phyloP scores from a whole-genome alignment of 2,888 invertebrate species.

The Dugesia japonica region DNA sequence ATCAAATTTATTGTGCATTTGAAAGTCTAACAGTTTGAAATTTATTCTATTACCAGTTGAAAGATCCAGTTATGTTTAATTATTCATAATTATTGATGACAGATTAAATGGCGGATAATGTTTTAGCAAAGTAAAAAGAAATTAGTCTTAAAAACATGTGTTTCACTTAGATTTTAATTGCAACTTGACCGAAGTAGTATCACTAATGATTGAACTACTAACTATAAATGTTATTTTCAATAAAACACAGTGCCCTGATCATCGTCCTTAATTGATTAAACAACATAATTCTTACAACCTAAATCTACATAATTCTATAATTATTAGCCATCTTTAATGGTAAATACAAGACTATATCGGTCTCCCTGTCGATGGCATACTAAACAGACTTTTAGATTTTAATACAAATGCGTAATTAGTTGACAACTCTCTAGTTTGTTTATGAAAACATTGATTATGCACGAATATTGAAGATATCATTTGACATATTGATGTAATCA shows the following conservation, averaged over 20 bases:
- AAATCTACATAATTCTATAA: background rate
- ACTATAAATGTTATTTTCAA: background rate
- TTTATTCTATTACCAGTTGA: background rate
- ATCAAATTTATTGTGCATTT: background rate
- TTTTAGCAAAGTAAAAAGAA: constrained; percentile 8
- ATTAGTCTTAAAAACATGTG: background rate
- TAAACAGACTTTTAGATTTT: background rate
- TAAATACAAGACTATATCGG: background rate
- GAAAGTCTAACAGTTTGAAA: background rate
- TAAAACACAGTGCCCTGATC: background rate
- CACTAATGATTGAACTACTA: background rate
- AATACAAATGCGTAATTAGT: constrained; percentile 1
- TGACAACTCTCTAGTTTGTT: constrained; percentile 17
- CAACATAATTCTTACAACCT: constrained; percentile 3
- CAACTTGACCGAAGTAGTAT: constrained; percentile 7
- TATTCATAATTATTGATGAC: constrained; percentile 7
- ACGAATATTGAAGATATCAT: background rate
- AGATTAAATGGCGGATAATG: constrained; percentile 20
- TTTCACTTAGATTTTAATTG: constrained; percentile 13
- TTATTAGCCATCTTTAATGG: background rate
- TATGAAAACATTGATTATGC: constrained; percentile 6
- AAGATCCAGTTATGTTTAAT: background rate
- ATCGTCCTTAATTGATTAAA: constrained; percentile 20
- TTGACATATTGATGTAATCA: constrained; percentile 13
- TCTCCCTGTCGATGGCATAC: background rate